Evolutionary conservation across 2,888 invertebrate species (phyloP).

Genomic region (Melieria omissa): DNA sequence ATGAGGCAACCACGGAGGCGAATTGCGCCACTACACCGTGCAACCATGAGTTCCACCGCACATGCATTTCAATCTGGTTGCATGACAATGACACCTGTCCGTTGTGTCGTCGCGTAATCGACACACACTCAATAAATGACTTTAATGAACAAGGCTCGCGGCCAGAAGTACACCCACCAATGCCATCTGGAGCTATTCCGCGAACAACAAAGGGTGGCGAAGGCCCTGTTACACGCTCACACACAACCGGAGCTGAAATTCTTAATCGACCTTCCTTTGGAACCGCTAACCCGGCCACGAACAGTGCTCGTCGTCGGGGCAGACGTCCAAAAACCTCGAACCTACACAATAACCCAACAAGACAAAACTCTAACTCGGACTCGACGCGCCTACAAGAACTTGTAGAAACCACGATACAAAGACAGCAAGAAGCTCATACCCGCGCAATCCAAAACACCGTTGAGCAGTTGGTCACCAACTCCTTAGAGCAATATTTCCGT

Average conservation of each 20-base stretch:
- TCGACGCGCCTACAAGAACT: too few species aligned
- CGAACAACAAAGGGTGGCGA: neutral
- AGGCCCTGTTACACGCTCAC: neutral
- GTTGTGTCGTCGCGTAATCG: neutral
- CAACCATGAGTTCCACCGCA: conserved; percentile 6
- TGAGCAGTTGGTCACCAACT: too few species aligned
- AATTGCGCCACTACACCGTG: neutral
- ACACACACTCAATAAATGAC: conserved; percentile 2
- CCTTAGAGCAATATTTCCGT: too few species aligned
- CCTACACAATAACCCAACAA: too few species aligned
- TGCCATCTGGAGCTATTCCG: too few species aligned
- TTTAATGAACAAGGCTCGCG: neutral
- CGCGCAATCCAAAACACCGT: too few species aligned
- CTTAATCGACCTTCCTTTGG: neutral
- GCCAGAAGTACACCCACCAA: neutral
- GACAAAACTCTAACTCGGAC: too few species aligned
- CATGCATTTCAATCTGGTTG: conserved; percentile 8
- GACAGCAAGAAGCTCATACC: too few species aligned
- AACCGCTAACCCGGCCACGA: neutral
- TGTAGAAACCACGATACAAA: too few species aligned
- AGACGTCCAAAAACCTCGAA: too few species aligned
- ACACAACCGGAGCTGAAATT: neutral
- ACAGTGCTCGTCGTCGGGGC: too few species aligned
- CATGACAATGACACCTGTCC: conserved; percentile 8
- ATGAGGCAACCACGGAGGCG: too few species aligned